Evolutionary conservation across 2,113 vertebrate genomes (phyloP).

Genomic region (Halichoeres trimaculatus): DNA sequence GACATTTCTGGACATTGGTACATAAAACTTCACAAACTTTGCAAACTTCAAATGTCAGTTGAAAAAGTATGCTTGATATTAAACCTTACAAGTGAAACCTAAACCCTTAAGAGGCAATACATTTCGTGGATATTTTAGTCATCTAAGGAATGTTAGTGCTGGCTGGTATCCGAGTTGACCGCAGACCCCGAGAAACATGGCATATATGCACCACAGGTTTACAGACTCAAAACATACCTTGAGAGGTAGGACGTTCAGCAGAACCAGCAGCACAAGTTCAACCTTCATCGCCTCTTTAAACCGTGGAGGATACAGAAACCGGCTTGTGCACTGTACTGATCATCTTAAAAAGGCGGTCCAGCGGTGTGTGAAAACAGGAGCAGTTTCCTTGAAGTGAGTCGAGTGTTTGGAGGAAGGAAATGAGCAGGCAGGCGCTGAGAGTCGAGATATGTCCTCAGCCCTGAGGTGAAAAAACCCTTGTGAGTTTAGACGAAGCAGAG

Average conservation of each 20-base stretch:
- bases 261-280: conserved; percentile 49
- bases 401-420: conserved; percentile 66
- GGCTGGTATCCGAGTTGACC: not conserved
- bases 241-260: conserved; percentile 32
- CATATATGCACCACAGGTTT: not conserved
- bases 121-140: not conserved
- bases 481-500: not conserved
- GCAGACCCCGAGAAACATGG: not conserved
- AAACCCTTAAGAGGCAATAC: not conserved
- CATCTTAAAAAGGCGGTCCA: conserved; percentile 54
- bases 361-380: conserved; percentile 10
- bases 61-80: no score
- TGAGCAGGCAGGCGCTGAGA: conserved; percentile 15
- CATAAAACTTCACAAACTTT: not conserved
- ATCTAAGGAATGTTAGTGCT: not conserved
- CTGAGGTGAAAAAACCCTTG: conserved; percentile 1
- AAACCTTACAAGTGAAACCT: not conserved
- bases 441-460: conserved; percentile 5
- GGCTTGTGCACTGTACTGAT: conserved; percentile 20
- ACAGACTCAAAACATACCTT: conserved; percentile 57
- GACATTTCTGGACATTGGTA: not conserved
- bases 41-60: no score
- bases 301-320: conserved; percentile 22
- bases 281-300: conserved; percentile 66
- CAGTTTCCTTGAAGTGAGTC: conserved; percentile 62